Evolutionary conservation across 2,888 invertebrate species (phyloP).

Genomic region (Salticus scenicus): DNA sequence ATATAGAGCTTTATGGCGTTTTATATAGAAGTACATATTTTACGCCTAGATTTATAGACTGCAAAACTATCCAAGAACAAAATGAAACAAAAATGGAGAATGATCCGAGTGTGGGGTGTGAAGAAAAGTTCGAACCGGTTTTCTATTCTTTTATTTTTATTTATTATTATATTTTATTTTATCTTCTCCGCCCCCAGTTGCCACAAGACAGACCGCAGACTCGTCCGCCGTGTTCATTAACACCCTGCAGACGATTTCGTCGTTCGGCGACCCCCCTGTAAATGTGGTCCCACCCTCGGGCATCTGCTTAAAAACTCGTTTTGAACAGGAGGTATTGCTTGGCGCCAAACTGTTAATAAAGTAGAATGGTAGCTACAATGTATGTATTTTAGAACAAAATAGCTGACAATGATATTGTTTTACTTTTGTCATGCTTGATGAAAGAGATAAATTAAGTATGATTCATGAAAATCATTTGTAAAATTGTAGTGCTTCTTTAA

Average conservation of each 20-base stretch:
- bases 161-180: neutral
- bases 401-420: too few relatives aligned
- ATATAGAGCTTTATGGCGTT: conserved; percentile 2
- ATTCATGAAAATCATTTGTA: too few relatives aligned
- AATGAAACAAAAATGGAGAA: neutral
- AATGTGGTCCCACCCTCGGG: neutral
- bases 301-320: neutral
- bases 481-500: too few relatives aligned
- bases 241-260: neutral
- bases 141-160: neutral
- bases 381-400: too few relatives aligned
- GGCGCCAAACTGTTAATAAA: neutral
- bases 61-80: neutral
- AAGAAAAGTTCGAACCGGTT: neutral
- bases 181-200: neutral
- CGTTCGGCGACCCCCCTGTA: neutral
- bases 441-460: too few relatives aligned
- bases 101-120: neutral
- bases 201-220: conserved; percentile 17
- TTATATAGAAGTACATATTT: neutral
- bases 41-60: neutral
- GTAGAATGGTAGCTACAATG: too few relatives aligned
- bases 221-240: conserved; percentile 15
- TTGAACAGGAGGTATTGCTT: neutral
- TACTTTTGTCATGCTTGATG: too few relatives aligned